A percentile compares a stretch with the other conserved stretches of the same genome.
These are phyloP conservation scores for Camponotus vicinus DNA, from an alignment of 1,140 invertebrate species.

Conservation along the genomic window DNA sequence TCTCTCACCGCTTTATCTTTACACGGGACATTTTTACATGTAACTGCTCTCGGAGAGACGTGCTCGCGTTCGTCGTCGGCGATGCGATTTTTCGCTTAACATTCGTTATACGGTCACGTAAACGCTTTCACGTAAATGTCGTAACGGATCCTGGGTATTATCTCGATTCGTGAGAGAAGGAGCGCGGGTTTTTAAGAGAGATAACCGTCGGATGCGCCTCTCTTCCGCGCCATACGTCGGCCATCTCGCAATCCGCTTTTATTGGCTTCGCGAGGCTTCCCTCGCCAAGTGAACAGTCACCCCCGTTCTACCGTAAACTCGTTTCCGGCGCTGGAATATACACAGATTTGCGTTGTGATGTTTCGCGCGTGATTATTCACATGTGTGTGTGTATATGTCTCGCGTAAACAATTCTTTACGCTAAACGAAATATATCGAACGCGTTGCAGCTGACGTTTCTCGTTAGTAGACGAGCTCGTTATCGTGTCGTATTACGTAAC, in stretches of 20 bases:
- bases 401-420: constrained; percentile 41
- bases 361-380: constrained; percentile 36
- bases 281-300: not conserved
- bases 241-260: constrained; percentile 53
- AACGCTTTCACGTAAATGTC: constrained; percentile 27
- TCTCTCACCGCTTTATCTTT: not conserved
- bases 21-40: not conserved
- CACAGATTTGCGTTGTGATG: constrained; percentile 46
- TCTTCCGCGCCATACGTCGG: not conserved
- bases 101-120: constrained; percentile 42
- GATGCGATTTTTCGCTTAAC: constrained; percentile 57
- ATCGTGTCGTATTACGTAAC: constrained; percentile 35
- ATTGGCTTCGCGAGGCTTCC: constrained; percentile 46
- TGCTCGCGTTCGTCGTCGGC: constrained; percentile 39
- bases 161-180: constrained; percentile 10
- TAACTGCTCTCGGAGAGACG: not conserved
- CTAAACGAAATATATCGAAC: not conserved
- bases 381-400: not conserved
- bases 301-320: not conserved
- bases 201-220: not conserved
- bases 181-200: constrained; percentile 5
- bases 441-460: constrained; percentile 21
- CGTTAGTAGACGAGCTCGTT: constrained; percentile 57
- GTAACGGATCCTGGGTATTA: constrained; percentile 50
- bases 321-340: not conserved